Conservation (phyloP, 1,140 invertebrate genomes). For the Drusus annulatus region DNA sequence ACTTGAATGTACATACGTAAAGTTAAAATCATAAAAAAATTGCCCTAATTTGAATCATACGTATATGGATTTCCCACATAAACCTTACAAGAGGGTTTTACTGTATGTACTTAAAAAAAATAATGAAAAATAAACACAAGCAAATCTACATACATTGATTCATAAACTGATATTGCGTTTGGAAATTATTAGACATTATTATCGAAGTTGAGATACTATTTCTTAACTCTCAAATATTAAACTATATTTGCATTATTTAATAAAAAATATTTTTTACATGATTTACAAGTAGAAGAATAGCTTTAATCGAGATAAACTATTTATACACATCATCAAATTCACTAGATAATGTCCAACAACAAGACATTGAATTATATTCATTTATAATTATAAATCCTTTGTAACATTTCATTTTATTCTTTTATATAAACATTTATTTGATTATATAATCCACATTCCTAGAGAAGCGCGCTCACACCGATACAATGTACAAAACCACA, state of each 20-base stretch:
- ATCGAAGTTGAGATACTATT: conserved; percentile 21
- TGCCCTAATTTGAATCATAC: too few species aligned
- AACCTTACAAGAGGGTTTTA: too few species aligned
- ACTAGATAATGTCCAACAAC: conserved; percentile 31
- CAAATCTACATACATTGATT: neutral
- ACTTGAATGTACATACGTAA: too few species aligned
- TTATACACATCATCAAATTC: conserved; percentile 42
- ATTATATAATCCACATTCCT: conserved; percentile 14
- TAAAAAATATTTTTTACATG: conserved; percentile 35
- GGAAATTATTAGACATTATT: conserved; percentile 30
- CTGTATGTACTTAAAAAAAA: too few species aligned
- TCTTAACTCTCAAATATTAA: conserved; percentile 1
- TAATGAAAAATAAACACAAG: neutral
- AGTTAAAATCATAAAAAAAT: too few species aligned
- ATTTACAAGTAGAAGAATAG: conserved; percentile 40
- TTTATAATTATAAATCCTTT: conserved; percentile 17
- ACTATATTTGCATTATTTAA: conserved; percentile 27
- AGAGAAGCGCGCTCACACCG: neutral
- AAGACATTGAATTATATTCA: conserved; percentile 44
- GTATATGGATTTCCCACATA: too few species aligned
- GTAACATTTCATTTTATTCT: conserved; percentile 1
- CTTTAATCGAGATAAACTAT: conserved; percentile 42
- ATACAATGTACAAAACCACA: neutral
- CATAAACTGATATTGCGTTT: conserved; percentile 20
- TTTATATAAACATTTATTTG: conserved; percentile 15